Percentiles rank a stretch among this genome's conserved stretches.
Conservation (phyloP, 1,140 invertebrate genomes). For the Gryon sp. region DNA sequence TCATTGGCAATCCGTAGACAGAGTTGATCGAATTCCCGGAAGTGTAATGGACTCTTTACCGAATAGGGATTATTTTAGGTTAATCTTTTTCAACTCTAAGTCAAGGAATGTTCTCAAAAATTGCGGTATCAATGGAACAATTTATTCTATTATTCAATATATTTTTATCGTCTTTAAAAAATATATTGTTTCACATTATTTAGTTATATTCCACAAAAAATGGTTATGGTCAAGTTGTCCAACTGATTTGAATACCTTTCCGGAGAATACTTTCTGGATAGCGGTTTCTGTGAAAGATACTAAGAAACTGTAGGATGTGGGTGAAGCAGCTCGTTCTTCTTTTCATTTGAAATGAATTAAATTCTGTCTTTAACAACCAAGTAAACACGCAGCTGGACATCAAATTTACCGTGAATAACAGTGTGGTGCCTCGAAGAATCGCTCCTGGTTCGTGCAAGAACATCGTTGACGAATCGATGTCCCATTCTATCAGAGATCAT, state of each 20-base stretch:
- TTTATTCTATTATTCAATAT: neutral
- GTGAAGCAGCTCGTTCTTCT: slow-evolving; percentile 19
- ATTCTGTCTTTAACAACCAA: slow-evolving; percentile 54
- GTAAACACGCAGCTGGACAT: slow-evolving; percentile 58
- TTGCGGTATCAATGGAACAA: too few species aligned
- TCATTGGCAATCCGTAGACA: slow-evolving; percentile 43
- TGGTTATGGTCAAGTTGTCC: slow-evolving; percentile 5
- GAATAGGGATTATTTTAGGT: neutral
- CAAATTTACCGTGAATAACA: slow-evolving; percentile 53
- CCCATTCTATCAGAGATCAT: slow-evolving; percentile 59
- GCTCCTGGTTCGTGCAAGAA: slow-evolving; percentile 51
- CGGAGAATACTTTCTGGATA: neutral
- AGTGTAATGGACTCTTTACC: slow-evolving; percentile 65
- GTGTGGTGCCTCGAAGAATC: slow-evolving; percentile 44
- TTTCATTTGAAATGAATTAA: slow-evolving; percentile 48
- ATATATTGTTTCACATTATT: too few species aligned
- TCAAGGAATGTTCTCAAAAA: too few species aligned
- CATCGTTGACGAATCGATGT: slow-evolving; percentile 64
- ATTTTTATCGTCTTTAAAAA: neutral
- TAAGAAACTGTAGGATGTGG: slow-evolving; percentile 14
- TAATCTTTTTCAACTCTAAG: neutral
- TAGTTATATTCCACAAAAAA: too few species aligned
- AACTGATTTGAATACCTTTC: slow-evolving; percentile 9
- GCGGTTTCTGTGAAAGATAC: slow-evolving; percentile 1
- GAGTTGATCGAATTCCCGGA: slow-evolving; percentile 73